These are phyloP conservation scores for Alauda arvensis DNA, from an alignment of 2,797 vertebrate genomes.

Conservation along the genomic window DNA sequence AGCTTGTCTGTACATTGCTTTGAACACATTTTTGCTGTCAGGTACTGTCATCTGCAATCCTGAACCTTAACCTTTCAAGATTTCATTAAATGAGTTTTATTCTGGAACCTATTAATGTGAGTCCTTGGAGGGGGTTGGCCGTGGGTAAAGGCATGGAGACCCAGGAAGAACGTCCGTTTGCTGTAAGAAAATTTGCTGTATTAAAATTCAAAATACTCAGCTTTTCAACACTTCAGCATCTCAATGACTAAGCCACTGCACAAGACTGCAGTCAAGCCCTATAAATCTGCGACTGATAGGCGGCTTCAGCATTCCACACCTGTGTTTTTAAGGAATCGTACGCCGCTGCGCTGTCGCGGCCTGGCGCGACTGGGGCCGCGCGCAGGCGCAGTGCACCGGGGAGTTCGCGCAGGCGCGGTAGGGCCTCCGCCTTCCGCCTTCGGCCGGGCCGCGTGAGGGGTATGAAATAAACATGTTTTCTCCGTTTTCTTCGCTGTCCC, in stretches of 20 bases:
- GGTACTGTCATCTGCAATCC: background rate
- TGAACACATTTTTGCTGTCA: background rate
- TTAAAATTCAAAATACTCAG: background rate
- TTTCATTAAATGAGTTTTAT: background rate
- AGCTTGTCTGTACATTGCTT: background rate
- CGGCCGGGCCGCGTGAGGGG: background rate
- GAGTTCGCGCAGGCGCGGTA: background rate
- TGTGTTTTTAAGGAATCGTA: rapidly evolving
- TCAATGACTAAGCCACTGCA: background rate
- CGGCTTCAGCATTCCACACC: background rate
- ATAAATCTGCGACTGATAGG: no score
- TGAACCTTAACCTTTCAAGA: no score
- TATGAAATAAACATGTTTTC: background rate
- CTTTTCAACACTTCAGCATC: background rate
- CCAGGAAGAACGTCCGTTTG: background rate
- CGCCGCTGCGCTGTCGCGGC: rapidly evolving
- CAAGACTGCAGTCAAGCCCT: background rate
- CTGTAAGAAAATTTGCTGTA: background rate
- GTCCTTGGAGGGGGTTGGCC: background rate
- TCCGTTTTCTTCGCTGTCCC: background rate
- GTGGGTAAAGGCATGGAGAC: background rate
- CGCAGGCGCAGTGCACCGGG: background rate
- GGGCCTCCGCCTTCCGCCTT: background rate
- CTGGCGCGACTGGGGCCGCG: rapidly evolving
- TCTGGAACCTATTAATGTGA: background rate